Evolutionary conservation across 2,797 vertebrate species (phyloP), one percentile per base, ranked within the genome.

Genomic region (Dipus sagitta): DNA sequence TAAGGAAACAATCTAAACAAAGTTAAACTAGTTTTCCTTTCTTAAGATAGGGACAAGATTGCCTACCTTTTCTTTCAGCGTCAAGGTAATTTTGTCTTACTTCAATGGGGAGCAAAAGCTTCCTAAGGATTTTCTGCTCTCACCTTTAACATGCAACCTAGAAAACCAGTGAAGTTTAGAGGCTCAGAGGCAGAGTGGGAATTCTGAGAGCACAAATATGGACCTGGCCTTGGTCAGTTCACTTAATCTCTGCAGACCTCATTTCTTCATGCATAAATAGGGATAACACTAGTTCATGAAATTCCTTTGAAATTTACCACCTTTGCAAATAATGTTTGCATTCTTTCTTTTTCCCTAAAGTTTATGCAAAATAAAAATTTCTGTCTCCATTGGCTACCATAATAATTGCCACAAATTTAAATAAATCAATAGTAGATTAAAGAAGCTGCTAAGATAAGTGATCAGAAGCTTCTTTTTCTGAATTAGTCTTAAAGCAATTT

Each of bases 381-480:
- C 54, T 72, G 1, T 82, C 34, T 84, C 60, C 65, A 42, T 82
- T 72, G 64, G 67, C 62, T 26, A 30, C 32, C 3, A 17, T 71
- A 76, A 84, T 42, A 54, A 84, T 54, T 86, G 72, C 38, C 65
- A 72, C 28, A 86, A 65, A n/a, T 32, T 65, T 81, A 86, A 79
- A 70, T 58, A 78, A 87, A 79, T 30, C 30, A 42, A 4, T 11
- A 30, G 30, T 23, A 58, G 34, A 24, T 82, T 78, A 81, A 64
- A 10, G 34, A 81, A 93, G 32, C 82, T 82, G 47, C 38, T 75
- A 86, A 90, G 21, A 68, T 54, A 94, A 65, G 42, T 76, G 34
- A 76, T 70, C 68, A 28, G 24, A 67, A 79, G 47, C 17, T 54
- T n/a, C 34, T 88, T 91, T 88, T 68, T 54, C 30, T 70, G 60